These are phyloP conservation scores for Netta rufina DNA, from an alignment of 2,797 vertebrate species.

Conservation along the genomic window DNA sequence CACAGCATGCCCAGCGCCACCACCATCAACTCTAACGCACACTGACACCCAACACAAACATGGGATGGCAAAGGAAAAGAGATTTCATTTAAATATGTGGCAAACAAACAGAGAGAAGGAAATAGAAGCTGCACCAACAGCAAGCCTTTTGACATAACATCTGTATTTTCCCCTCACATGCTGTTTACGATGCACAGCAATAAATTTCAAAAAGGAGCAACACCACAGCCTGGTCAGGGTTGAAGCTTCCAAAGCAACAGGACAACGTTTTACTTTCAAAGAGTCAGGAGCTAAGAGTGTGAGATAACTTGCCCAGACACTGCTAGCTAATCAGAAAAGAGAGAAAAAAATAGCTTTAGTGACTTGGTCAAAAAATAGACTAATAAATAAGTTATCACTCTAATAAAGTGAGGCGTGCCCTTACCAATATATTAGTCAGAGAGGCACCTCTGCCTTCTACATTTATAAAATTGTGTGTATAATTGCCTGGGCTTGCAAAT, in stretches of 20 bases:
- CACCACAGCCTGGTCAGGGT: neutral
- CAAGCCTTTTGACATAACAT: neutral
- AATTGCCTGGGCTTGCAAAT: conserved; percentile 51
- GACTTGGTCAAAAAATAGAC: neutral
- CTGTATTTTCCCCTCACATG: neutral
- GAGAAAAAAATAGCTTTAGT: neutral
- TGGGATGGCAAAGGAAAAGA: neutral
- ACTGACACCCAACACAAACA: neutral
- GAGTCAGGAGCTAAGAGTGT: neutral
- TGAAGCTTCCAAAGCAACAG: neutral
- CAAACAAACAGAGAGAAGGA: neutral
- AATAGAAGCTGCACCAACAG: neutral
- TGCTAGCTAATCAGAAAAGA: neutral
- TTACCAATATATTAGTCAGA: neutral
- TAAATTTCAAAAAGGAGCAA: neutral
- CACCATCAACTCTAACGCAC: neutral
- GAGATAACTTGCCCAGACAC: neutral
- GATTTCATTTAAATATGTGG: neutral
- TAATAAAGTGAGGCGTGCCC: conserved; percentile 20
- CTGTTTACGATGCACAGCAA: neutral
- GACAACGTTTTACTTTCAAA: neutral
- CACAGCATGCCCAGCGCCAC: neutral
- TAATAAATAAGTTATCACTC: neutral
- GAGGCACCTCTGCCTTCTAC: conserved; percentile 4
- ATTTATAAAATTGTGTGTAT: conserved; percentile 9